Evolutionary conservation across 1,140 invertebrate species (phyloP).

Genomic region (Drosophila subobscura): DNA sequence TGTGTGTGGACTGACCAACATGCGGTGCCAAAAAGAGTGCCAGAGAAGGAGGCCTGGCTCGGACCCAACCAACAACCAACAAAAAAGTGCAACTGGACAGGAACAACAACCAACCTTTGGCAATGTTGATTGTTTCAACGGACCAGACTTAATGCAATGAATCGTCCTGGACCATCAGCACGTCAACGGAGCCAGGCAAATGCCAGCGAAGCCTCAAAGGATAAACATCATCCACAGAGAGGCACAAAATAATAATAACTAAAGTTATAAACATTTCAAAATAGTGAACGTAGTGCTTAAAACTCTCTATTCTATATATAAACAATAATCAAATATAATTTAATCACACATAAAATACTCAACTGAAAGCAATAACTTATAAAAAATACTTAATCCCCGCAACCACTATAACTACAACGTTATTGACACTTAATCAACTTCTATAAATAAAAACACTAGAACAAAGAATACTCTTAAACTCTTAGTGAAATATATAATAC

Average conservation of each 20-base stretch:
- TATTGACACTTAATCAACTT: conserved; percentile 11
- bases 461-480: conserved; percentile 6
- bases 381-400: conserved; percentile 8
- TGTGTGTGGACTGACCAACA: conserved; percentile 61
- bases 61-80: conserved; percentile 37
- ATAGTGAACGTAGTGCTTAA: conserved; percentile 41
- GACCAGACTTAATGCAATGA: conserved; percentile 53
- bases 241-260: background rate
- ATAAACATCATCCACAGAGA: conserved; percentile 31
- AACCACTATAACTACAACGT: background rate
- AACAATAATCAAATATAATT: conserved; percentile 27
- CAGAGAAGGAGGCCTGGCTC: conserved; percentile 44
- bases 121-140: conserved; percentile 57
- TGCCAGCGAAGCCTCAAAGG: conserved; percentile 63
- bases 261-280: conserved; percentile 3
- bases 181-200: conserved; percentile 43
- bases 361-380: conserved; percentile 24
- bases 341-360: conserved; percentile 17
- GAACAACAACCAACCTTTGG: conserved; percentile 33
- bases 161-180: conserved; percentile 43
- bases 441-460: conserved; percentile 20
- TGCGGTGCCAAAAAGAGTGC: conserved; percentile 63
- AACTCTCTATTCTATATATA: background rate
- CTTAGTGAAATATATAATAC: conserved; percentile 18
- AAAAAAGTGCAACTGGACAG: conserved; percentile 3